Evolutionary conservation across 2,888 invertebrate genomes (phyloP).

Genomic region (Andrena chrysosceles): DNA sequence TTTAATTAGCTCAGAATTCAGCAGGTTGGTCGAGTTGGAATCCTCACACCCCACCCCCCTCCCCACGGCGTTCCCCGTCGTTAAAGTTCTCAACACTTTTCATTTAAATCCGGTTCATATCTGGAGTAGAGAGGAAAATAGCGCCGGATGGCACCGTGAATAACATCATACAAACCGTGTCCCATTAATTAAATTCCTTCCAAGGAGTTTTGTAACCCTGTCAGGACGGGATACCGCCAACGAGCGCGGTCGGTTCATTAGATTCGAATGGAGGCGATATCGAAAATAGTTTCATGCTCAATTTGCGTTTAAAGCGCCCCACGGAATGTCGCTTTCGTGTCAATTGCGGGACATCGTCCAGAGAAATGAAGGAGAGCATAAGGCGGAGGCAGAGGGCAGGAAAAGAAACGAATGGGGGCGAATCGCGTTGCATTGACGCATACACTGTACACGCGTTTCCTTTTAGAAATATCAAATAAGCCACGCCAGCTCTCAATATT

Average conservation of each 20-base stretch:
- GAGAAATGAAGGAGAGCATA: conserved; percentile 5
- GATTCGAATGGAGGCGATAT: conserved; percentile 71
- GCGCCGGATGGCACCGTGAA: conserved; percentile 62
- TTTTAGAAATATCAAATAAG: conserved; percentile 9
- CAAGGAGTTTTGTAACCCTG: conserved; percentile 68
- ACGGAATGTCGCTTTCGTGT: conserved; percentile 64
- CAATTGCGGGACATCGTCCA: conserved; percentile 54
- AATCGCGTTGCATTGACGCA: conserved; percentile 21
- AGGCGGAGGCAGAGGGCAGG: neutral
- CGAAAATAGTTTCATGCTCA: conserved; percentile 78
- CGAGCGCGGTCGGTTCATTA: conserved; percentile 74
- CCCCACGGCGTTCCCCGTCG: neutral
- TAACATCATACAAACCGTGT: conserved; percentile 79
- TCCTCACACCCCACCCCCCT: conserved; percentile 38
- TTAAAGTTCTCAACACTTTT: conserved; percentile 80
- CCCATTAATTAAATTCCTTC: conserved; percentile 83
- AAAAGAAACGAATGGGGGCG: neutral
- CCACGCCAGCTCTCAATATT: neutral
- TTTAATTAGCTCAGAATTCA: conserved; percentile 78
- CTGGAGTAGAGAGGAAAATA: conserved; percentile 64
- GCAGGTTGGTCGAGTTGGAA: conserved; percentile 64
- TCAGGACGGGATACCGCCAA: conserved; percentile 64
- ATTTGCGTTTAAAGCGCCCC: conserved; percentile 72
- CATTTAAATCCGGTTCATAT: conserved; percentile 81
- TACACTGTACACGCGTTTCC: conserved; percentile 8